Evolutionary conservation across 2,797 vertebrate species (phyloP).

Genomic region (Eupleurogrammus muticus): DNA sequence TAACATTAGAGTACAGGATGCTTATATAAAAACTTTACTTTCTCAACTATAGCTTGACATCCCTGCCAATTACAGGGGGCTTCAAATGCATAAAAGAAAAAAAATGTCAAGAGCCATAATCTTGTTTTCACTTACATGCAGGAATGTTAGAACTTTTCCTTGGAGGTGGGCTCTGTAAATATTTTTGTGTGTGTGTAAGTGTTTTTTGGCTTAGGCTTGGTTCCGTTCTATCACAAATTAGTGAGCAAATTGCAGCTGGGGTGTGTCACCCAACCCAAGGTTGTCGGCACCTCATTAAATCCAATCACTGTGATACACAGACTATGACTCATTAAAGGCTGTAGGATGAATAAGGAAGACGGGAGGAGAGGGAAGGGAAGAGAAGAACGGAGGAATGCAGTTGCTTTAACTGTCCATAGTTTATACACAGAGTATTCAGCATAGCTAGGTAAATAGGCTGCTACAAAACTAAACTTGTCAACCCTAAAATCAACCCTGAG

Average conservation of each 20-base stretch:
- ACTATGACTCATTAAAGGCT: slow-evolving; percentile 72
- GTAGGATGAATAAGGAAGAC: slow-evolving; percentile 43
- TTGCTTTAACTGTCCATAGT: slow-evolving; percentile 46
- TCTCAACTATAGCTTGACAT: slow-evolving; percentile 30
- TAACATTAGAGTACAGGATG: slow-evolving; percentile 33
- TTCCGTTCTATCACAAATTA: slow-evolving; percentile 43
- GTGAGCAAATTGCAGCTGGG: slow-evolving; percentile 32
- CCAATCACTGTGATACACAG: slow-evolving; percentile 58
- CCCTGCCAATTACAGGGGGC: slow-evolving; percentile 38
- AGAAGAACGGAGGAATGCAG: slow-evolving; percentile 45
- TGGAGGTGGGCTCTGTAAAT: no score
- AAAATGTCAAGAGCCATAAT: slow-evolving; percentile 28
- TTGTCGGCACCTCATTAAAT: slow-evolving; percentile 71
- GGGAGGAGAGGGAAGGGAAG: slow-evolving; percentile 39
- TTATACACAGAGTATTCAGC: slow-evolving; percentile 33
- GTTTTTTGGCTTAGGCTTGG: not conserved
- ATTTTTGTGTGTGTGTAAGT: no score
- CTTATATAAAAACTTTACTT: slow-evolving; percentile 43
- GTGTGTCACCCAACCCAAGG: slow-evolving; percentile 65
- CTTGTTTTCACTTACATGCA: slow-evolving; percentile 21
- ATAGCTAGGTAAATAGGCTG: slow-evolving; percentile 25
- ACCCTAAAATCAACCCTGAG: slow-evolving; percentile 44
- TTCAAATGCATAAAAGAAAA: slow-evolving; percentile 21
- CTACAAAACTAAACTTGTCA: slow-evolving; percentile 35
- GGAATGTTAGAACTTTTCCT: no score